Evolutionary conservation across 2,888 invertebrate species (phyloP), one percentile per base, ranked within the genome.

Genomic region (Euclidia mi): DNA sequence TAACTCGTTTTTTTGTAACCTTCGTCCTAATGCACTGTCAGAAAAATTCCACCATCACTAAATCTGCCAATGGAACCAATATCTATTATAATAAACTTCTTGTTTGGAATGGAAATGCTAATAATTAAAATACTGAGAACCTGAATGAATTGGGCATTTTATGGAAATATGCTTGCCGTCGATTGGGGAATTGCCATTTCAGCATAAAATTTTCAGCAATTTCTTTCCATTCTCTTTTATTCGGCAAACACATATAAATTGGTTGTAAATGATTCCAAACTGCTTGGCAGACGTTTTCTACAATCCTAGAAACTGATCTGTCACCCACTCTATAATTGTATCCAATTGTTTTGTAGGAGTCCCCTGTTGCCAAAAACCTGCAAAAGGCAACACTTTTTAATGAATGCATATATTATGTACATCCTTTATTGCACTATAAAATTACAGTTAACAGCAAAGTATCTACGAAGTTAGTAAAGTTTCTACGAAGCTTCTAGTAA

Each of bases 161-260:
- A 71, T 74, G 18, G 11, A 34, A 9, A 65, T 43, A 48, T 63
- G 73, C 53, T 71, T 73, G 25, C 71, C 65, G 34, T 71, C 72
- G 9, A 71, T 50, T 17, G 57, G 66, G 67, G 46, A 67, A 71
- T 20, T 29, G 29, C n/a, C 9, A 29, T 29, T 29, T 29, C 2
- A 9, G 4, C 29, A 29, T 10, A 29, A 29, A 29, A 29, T 29
- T 10, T 14, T 48, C 34, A 9, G 67, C 61, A 32, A 70, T 42
- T 48, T 52, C 40, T 40, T 51, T 25, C 66, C 69, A 64, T 38
- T 57, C 51, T 40, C 1, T 20, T 41, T 53, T 17, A 6, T 7
- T 35, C 7, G 35, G 35, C 35, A 35, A 3, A 42, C 15, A 1
- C 12, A 38, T 41, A 12, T 18, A 46, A 35, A 47, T 11, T 18